Base-by-base conservation (phyloP, 2,797 vertebrate genomes). In the Novumbra hubbsi region DNA sequence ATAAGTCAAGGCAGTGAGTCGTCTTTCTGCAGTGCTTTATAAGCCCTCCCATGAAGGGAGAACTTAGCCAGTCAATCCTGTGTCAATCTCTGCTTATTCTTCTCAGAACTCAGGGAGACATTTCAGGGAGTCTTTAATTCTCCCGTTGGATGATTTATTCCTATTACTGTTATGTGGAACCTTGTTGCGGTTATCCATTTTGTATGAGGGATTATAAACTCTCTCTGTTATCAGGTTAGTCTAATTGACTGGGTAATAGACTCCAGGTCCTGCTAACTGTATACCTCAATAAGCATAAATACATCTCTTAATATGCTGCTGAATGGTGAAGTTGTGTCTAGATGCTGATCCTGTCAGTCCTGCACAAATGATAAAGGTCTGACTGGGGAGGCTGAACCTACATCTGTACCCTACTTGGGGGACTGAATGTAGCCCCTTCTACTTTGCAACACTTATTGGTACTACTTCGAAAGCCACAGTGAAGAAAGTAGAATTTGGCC, bases 81-180 rank as follows among this genome's bases (percentile, higher is more conserved):
- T 55, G 83, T 78, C 67, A 68, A 80, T 80, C 66, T 65, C 63
- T 55, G 55, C 74, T 67, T 68, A 50, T 73, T 80, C 48, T 78
- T 73, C 21, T 34, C 64, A 71, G 71, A 74, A 49, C 79, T 84
- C 79, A 76, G 83, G 32, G 68, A 63, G 72, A 2, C 32, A 32
- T 32, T 32, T 32, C 32, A 2, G 34, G 34, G 34, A 38, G 41
- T 1, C 48, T 60, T 38, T 70, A 21, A 79, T 75, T 57, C 79
- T 60, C 41, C 48, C 57, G 70, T 34, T 80, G 69, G 28, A 73
- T 75, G 74, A 55, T 55, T 17, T 30, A 27, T 63, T 63, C 0
- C 12, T 63, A 17, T 30, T 28, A 63, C 28, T 27, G 34, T 28
- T 63, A 15, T 63, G 16, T 63, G n/a, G 9, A 55, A 55, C 52